Base-by-base conservation (phyloP, 2,797 vertebrate genomes). In the Phaenicophaeus curvirostris region DNA sequence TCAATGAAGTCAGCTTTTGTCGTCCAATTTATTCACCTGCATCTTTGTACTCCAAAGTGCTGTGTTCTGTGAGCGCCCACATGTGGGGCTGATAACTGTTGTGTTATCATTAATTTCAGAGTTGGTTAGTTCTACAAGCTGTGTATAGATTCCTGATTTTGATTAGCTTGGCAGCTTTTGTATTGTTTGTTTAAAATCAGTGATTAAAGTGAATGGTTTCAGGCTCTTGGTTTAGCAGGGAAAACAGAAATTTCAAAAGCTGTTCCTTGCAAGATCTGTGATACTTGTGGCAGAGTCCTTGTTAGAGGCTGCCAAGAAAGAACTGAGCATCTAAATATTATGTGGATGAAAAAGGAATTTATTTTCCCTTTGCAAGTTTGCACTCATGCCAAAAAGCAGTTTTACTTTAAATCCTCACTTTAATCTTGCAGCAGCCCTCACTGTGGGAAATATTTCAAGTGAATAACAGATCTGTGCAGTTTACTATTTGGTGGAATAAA, bases 261-360 rank as follows among this genome's bases (percentile, higher is more conserved):
- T 55, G 7, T 39, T 44, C 14, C 46, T 65, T 65, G 42, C 41
- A 69, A n/a, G 30, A 11, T 63, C 69, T 55, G 48, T 57, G 16
- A 31, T 44, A 42, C 15, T 0, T 15, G 13, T 54, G 84, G 59
- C 39, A 19, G 48, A 41, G 33, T 7, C 77, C 68, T 74, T 31
- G n/a, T 14, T 88, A 46, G 69, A 67, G 46, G 27, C 25, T 75
- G 66, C 87, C 86, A 83, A 91, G 79, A 86, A 81, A 42, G 65
- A 81, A 83, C 30, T 58, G 83, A 92, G 93, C 72, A 37, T 82
- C 79, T 95, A 61, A 94, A 94, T 71, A 79, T 71, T 65, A 53
- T 30, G 37, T 6, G 58, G 68, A 87, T 84, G 62, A 39, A 83
- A 95, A 87, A 78, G 68, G 85, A 66, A 25, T 89, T 78, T 8